Evolutionary conservation across 53 echinoderm and acorn worm species (phyloP), one percentile per base, ranked within the genome.

Genomic region (Holothuria leucospilota): DNA sequence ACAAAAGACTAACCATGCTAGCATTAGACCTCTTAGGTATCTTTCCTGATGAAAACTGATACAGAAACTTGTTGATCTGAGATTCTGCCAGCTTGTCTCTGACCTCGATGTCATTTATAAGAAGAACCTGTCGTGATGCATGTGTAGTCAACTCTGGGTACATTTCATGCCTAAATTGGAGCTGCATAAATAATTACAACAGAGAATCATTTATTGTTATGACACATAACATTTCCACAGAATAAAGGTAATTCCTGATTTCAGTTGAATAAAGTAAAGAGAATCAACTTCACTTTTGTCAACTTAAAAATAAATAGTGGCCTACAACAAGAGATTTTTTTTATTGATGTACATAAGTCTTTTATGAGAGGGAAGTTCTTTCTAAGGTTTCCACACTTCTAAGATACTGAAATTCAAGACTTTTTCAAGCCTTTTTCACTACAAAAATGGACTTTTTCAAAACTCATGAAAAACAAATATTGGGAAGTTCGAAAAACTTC

Each of bases 21-120:
- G 97, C 95, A 71, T 91, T 95, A 9, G 91, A 92, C 58, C 94
- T 87, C 60, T 89, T 94, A 39, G 97, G 97, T 67, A 91, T 89
- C 27, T 91, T 85, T 78, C 91, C 95, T 0, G 97, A 96, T 13
- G 95, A 94, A 77, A 95, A 96, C 34, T 91, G 97, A 82, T 96
- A 96, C 69, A 96, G 81, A 85, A 96, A 96, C 85, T 96, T 96
- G 91, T 96, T 96, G 88, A 96, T 96, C 80, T 93, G 94, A 6
- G 97, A 97, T 64, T 93, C 91, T 59, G 95, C 93, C 30, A 97
- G 88, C 39, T 93, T 87, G 65, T 97, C 97, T 21, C 95, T 85
- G 15, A 97, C 86, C 74, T 97, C 97, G 63, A 97, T 93, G 78
- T 97, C 95, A 53, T 90, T 93, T 90, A 97, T 88, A 42, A 97